These are phyloP conservation scores for Acanthococcus lagerstroemiae DNA, from an alignment of 2,888 invertebrate genomes.

Conservation along the genomic window DNA sequence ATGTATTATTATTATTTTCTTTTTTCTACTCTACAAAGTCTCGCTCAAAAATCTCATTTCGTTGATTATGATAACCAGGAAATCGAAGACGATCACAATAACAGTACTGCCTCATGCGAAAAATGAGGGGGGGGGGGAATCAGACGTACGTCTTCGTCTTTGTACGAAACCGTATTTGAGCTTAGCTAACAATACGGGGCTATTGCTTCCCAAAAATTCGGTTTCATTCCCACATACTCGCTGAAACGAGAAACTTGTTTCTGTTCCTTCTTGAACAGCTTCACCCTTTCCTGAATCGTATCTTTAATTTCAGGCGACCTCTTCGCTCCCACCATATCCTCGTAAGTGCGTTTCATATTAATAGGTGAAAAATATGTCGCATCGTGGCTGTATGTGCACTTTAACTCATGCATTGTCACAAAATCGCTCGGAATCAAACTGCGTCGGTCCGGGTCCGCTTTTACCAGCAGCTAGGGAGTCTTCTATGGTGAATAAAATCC, in stretches of 20 bases:
- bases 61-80: too few relatives aligned
- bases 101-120: too few relatives aligned
- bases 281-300: background rate
- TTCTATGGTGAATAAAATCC: background rate
- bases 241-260: background rate
- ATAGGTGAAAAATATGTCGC: background rate
- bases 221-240: too few relatives aligned
- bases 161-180: background rate
- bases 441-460: background rate
- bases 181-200: background rate
- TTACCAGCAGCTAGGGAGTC: background rate
- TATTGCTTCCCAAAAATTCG: too few relatives aligned
- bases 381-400: background rate
- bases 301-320: background rate
- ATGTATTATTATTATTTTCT: too few relatives aligned
- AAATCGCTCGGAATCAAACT: background rate
- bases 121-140: too few relatives aligned
- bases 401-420: background rate
- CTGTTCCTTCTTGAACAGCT: background rate
- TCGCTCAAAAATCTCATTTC: too few relatives aligned
- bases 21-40: too few relatives aligned
- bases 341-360: background rate
- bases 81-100: too few relatives aligned
- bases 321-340: background rate
- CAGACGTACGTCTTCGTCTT: background rate